These are phyloP conservation scores for Gnathonemus longibarbis DNA, from an alignment of 2,113 vertebrate genomes.

Conservation along the genomic window DNA sequence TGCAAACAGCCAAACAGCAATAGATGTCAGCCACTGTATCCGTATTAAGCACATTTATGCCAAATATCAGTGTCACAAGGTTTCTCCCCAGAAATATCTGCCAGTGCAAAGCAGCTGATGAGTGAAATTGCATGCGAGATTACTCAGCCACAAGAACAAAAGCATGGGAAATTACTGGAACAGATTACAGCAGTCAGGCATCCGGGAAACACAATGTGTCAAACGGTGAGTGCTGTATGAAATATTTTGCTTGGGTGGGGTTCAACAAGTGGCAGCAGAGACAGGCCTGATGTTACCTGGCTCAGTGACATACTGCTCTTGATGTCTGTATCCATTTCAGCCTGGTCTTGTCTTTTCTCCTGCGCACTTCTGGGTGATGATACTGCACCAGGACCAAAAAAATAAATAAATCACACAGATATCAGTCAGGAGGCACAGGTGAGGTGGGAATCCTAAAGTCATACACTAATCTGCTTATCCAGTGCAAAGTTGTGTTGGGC, in stretches of 20 bases:
- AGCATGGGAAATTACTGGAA: conserved; percentile 25
- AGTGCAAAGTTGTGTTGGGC: neutral
- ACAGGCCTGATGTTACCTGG: conserved; percentile 19
- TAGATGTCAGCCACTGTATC: neutral
- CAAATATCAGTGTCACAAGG: neutral
- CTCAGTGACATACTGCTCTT: conserved; percentile 29
- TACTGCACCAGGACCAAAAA: conserved; percentile 15
- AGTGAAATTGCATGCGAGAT: neutral
- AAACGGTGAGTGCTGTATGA: neutral
- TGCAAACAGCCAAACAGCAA: neutral
- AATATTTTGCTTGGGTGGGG: neutral
- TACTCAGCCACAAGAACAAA: neutral
- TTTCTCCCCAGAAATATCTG: neutral
- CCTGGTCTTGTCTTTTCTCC: conserved; percentile 33
- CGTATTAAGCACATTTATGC: neutral
- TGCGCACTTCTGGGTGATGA: conserved; percentile 41
- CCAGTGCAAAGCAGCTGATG: neutral
- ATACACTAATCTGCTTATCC: neutral
- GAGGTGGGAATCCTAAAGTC: neutral
- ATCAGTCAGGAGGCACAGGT: neutral
- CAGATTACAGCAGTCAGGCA: neutral
- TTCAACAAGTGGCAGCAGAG: neutral
- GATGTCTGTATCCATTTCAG: conserved; percentile 26
- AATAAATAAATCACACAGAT: neutral
- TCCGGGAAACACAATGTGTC: neutral